A percentile compares a stretch with the other conserved stretches of the same genome.
Evolutionary conservation across 1,140 invertebrate genomes (phyloP).

Genomic region (Steinernema khuongi): DNA sequence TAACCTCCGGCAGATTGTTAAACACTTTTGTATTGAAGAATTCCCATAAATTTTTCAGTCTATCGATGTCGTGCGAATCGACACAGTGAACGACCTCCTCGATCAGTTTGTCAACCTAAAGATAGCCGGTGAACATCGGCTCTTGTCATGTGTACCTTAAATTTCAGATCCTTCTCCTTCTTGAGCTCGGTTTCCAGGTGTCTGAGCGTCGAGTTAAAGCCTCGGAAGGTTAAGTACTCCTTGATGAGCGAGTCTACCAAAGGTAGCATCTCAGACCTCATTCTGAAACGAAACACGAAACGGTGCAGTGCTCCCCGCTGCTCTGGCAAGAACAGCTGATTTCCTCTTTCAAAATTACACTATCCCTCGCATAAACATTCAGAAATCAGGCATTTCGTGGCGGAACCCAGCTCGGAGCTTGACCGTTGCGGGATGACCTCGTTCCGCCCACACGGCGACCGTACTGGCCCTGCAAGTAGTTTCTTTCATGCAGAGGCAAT

Average conservation of each 20-base stretch:
- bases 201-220: constrained; percentile 20
- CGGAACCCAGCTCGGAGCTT: background rate
- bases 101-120: constrained; percentile 35
- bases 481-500: background rate
- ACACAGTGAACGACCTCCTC: constrained; percentile 30
- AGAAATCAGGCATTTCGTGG: background rate
- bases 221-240: constrained; percentile 22
- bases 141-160: constrained; percentile 19
- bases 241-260: constrained; percentile 20
- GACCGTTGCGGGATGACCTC: background rate
- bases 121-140: background rate
- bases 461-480: background rate
- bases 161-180: constrained; percentile 29
- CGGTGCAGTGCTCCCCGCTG: background rate
- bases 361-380: background rate
- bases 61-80: constrained; percentile 30
- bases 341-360: background rate
- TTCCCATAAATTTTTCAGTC: constrained; percentile 39
- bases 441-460: background rate
- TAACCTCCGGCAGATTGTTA: constrained; percentile 38
- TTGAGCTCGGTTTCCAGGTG: constrained; percentile 30
- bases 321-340: background rate
- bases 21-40: constrained; percentile 51
- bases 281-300: background rate
- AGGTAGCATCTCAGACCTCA: background rate